phyloP scores from a whole-genome alignment of 2,113 vertebrate species.

The Gallinago paraguaiae region DNA sequence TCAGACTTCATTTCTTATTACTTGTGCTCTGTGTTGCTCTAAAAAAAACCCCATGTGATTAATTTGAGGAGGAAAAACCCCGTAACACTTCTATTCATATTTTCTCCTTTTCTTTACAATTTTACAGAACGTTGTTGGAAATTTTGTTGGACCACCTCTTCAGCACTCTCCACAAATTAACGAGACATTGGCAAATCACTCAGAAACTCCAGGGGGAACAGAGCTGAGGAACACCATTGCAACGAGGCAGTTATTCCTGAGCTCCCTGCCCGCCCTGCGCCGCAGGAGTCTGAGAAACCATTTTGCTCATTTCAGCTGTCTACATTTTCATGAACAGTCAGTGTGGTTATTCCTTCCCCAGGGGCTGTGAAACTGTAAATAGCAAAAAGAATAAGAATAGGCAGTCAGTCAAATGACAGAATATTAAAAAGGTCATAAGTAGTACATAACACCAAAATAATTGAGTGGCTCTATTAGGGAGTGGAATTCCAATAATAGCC shows the following conservation, averaged over 20 bases:
- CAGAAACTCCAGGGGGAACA: not conserved
- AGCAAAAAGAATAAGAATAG: slow-evolving; percentile 19
- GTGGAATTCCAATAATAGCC: not conserved
- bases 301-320: not conserved
- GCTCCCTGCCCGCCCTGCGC: not conserved
- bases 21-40: not conserved
- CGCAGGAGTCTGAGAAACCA: not conserved
- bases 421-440: slow-evolving; percentile 29
- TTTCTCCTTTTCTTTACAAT: not conserved
- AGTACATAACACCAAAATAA: not conserved
- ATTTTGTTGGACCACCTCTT: not conserved
- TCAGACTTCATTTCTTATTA: not conserved
- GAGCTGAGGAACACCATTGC: not conserved
- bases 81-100: not conserved
- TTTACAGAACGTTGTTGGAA: not conserved
- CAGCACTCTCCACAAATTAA: not conserved
- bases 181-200: not conserved
- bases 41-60: not conserved
- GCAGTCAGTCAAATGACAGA: not conserved
- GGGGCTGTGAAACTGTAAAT: not conserved
- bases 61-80: not conserved
- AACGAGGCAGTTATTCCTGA: not conserved
- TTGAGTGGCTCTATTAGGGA: not conserved
- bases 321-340: not conserved
- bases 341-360: not conserved